A percentile compares a stretch with the other conserved stretches of the same genome.
phyloP scores from a whole-genome alignment of 2,113 vertebrate genomes.

The Apeltes quadracus region DNA sequence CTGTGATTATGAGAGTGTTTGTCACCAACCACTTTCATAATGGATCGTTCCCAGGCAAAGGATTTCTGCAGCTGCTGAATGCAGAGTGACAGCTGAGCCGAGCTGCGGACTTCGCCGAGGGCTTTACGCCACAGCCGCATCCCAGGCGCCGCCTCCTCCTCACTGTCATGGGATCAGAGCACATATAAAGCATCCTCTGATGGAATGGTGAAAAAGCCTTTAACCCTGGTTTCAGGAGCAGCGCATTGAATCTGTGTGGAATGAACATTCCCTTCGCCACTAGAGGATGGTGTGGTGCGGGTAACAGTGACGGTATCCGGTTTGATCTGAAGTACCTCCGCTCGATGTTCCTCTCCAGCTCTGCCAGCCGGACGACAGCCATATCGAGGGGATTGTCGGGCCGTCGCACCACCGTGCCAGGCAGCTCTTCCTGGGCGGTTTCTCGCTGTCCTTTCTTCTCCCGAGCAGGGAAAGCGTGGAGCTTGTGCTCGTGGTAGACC shows the following conservation, averaged over 20 bases:
- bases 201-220: constrained; percentile 23
- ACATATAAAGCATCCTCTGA: neutral
- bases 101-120: constrained; percentile 89
- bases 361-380: constrained; percentile 92
- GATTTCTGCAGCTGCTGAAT: constrained; percentile 96
- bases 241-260: constrained; percentile 52
- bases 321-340: constrained; percentile 97
- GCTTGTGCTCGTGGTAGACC: constrained; percentile 95
- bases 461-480: constrained; percentile 75
- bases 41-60: constrained; percentile 94
- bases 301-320: constrained; percentile 92
- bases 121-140: constrained; percentile 93
- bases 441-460: constrained; percentile 79
- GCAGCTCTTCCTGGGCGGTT: constrained; percentile 65
- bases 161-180: constrained; percentile 59
- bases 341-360: constrained; percentile 98
- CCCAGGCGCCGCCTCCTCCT: constrained; percentile 92
- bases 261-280: constrained; percentile 6
- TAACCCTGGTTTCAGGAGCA: constrained; percentile 54
- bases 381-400: constrained; percentile 97
- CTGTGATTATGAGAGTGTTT: neutral
- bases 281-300: constrained; percentile 87
- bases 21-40: constrained; percentile 95
- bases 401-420: constrained; percentile 80
- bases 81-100: constrained; percentile 96